phyloP scores from a whole-genome alignment of 2,113 vertebrate genomes.

The Artemisiospiza belli region DNA sequence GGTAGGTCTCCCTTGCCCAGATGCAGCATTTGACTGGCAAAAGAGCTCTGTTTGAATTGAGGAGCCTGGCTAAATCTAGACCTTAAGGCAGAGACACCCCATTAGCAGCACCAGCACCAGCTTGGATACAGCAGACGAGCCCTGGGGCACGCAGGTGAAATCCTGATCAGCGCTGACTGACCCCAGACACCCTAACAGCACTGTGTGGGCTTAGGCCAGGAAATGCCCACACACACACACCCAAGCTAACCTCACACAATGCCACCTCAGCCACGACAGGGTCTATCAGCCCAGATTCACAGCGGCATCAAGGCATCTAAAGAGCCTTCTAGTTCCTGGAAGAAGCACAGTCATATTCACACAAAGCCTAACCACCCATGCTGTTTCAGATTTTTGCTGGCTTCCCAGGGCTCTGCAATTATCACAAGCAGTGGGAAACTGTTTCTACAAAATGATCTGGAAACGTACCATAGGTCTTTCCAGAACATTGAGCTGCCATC shows the following conservation, averaged over 20 bases:
- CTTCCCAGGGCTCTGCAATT: background rate
- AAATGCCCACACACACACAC: background rate
- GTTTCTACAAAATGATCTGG: background rate
- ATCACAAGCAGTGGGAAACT: background rate
- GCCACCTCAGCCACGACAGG: background rate
- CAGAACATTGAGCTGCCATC: background rate
- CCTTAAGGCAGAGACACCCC: background rate
- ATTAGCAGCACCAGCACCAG: background rate
- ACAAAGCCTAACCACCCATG: background rate
- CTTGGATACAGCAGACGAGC: background rate
- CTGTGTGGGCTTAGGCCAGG: background rate
- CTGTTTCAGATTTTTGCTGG: background rate
- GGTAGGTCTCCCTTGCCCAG: background rate
- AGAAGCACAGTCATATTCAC: background rate
- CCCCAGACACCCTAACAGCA: background rate
- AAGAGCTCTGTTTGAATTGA: background rate
- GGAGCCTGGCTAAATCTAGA: background rate
- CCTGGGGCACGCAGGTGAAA: background rate
- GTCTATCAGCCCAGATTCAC: background rate
- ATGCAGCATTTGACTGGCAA: background rate
- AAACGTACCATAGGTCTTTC: background rate
- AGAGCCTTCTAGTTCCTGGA: background rate
- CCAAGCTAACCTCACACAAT: background rate
- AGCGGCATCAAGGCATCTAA: background rate
- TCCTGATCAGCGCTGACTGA: background rate